These are phyloP conservation scores for Ophioninae sp. DNA, from an alignment of 2,888 invertebrate species.

Conservation along the genomic window DNA sequence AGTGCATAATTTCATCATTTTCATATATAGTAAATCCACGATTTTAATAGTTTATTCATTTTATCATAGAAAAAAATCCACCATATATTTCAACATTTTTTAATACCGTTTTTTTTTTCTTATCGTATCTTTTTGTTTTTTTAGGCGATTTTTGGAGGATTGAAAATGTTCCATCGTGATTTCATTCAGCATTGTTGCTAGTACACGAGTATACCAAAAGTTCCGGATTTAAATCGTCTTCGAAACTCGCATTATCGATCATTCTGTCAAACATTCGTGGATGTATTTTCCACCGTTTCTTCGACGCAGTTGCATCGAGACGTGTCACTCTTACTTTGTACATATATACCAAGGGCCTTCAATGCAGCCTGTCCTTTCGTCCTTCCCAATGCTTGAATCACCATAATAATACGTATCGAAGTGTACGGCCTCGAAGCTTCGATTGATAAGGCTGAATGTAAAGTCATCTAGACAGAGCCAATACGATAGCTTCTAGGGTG, in stretches of 20 bases:
- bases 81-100: too few species aligned
- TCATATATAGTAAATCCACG: too few species aligned
- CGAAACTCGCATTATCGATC: constrained; percentile 44
- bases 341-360: background rate
- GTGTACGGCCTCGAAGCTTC: background rate
- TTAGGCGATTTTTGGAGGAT: too few species aligned
- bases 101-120: too few species aligned
- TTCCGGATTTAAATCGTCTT: constrained; percentile 19
- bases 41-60: too few species aligned
- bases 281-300: constrained; percentile 26
- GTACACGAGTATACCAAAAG: background rate
- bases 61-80: too few species aligned
- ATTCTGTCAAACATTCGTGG: constrained; percentile 37
- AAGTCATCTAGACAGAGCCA: background rate
- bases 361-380: constrained; percentile 3
- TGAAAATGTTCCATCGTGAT: too few species aligned
- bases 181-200: background rate
- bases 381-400: background rate
- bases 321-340: background rate
- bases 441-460: constrained; percentile 2
- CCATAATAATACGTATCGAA: background rate
- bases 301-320: constrained; percentile 6
- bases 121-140: too few species aligned
- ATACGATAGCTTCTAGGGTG: background rate
- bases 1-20: too few species aligned